A percentile compares a stretch with the other conserved stretches of the same genome.
These are phyloP conservation scores for Ophion obscuratus DNA, from an alignment of 2,888 invertebrate genomes.

Conservation along the genomic window DNA sequence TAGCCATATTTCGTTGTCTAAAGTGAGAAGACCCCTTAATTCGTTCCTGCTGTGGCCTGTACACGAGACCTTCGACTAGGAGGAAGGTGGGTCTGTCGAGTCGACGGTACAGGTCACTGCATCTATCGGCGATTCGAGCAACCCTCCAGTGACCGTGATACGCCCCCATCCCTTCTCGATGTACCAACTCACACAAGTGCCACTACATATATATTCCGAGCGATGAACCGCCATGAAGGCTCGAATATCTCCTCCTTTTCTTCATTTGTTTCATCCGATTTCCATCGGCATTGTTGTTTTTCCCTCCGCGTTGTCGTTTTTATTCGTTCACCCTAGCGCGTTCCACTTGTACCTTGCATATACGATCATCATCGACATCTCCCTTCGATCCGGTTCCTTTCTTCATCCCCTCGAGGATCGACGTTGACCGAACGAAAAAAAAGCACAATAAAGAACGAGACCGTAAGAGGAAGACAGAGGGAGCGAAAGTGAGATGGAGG, in stretches of 20 bases:
- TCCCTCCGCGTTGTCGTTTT: constrained; percentile 42
- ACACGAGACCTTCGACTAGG: no score
- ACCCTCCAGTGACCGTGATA: constrained; percentile 74
- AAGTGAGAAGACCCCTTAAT: no score
- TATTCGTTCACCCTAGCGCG: constrained; percentile 28
- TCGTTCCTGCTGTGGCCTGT: no score
- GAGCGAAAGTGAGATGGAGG: background rate
- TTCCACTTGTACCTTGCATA: constrained; percentile 15
- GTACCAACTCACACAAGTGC: constrained; percentile 29
- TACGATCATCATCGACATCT: constrained; percentile 64
- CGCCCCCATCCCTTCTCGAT: constrained; percentile 63
- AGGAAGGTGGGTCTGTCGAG: constrained; percentile 10
- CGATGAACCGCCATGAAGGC: no score
- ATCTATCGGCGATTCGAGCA: constrained; percentile 74
- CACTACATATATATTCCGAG: no score
- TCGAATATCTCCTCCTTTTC: background rate
- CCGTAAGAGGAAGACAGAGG: constrained; percentile 13
- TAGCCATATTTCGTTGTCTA: no score
- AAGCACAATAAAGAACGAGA: constrained; percentile 15
- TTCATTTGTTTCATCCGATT: constrained; percentile 21
- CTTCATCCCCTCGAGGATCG: constrained; percentile 71
- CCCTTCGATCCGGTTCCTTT: constrained; percentile 53
- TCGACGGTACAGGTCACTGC: constrained; percentile 70
- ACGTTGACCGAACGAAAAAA: constrained; percentile 47
- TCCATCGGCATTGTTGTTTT: background rate